Conservation (phyloP, 2,113 vertebrate genomes). For the Nasalis larvatus region DNA sequence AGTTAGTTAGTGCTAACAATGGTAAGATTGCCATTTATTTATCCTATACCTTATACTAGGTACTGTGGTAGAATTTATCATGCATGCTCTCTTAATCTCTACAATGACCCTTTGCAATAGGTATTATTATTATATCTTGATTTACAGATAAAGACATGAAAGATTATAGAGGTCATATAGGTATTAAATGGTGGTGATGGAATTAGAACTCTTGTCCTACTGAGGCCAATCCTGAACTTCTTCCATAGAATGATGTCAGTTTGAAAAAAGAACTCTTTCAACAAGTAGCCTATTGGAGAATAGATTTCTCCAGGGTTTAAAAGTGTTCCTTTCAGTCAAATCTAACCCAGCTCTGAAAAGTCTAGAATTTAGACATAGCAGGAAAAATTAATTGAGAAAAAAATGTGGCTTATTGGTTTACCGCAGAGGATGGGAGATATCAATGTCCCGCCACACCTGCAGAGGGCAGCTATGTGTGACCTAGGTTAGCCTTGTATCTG, state of each 20-base stretch:
- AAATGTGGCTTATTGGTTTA: neutral
- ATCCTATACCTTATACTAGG: neutral
- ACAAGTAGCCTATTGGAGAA: neutral
- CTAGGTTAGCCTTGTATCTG: neutral
- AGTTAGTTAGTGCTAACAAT: neutral
- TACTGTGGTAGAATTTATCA: neutral
- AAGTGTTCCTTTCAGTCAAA: neutral
- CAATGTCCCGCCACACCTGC: no score
- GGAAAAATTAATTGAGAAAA: neutral
- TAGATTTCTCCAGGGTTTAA: neutral
- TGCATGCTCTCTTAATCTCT: neutral
- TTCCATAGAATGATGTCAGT: neutral
- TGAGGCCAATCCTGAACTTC: neutral
- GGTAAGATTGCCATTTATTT: neutral
- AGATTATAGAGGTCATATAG: neutral
- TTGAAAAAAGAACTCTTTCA: slow-evolving; percentile 8
- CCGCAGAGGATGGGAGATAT: neutral
- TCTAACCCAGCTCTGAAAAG: neutral
- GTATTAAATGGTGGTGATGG: neutral
- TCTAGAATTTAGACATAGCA: neutral
- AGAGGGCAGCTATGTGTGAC: neutral
- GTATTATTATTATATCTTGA: neutral
- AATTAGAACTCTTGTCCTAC: neutral
- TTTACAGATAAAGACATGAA: neutral
- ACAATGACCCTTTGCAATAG: neutral